These are phyloP conservation scores for Drosophila sp. DNA, from an alignment of 1,140 invertebrate species.

Conservation along the genomic window DNA sequence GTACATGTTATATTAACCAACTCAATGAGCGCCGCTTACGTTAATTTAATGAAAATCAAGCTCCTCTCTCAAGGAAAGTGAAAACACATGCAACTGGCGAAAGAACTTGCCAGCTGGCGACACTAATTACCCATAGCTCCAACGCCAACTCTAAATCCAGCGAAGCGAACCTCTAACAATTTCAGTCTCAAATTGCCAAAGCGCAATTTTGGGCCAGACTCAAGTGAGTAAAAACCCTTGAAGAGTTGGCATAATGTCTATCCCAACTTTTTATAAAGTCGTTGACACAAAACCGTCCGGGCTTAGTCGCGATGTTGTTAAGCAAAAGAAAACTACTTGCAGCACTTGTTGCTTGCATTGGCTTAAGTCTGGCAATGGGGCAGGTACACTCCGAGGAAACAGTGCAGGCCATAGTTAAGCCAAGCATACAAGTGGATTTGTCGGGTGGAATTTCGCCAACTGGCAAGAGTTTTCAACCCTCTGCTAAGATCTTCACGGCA, in stretches of 20 bases:
- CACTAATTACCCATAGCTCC: constrained; percentile 64
- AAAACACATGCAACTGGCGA: constrained; percentile 44
- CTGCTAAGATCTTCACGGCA: constrained; percentile 69
- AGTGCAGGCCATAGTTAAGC: not conserved
- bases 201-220: constrained; percentile 68
- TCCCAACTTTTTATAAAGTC: constrained; percentile 63
- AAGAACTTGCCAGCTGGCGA: constrained; percentile 63
- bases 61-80: constrained; percentile 34
- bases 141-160: constrained; percentile 21
- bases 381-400: constrained; percentile 27
- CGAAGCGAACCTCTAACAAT: constrained; percentile 66
- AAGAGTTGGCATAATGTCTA: constrained; percentile 32
- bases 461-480: constrained; percentile 68
- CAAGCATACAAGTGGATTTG: constrained; percentile 43
- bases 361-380: constrained; percentile 13
- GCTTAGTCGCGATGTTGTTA: constrained; percentile 66
- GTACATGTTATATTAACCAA: not conserved
- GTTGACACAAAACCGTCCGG: constrained; percentile 38
- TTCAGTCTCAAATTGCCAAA: constrained; percentile 72
- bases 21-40: not conserved
- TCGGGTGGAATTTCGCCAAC: constrained; percentile 28
- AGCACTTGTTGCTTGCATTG: constrained; percentile 22
- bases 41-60: constrained; percentile 30
- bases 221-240: constrained; percentile 9
- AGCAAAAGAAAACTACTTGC: constrained; percentile 48